Percentiles rank a stretch among this genome's conserved stretches.
Evolutionary conservation across 2,113 vertebrate genomes (phyloP).

Genomic region (Sylvilagus bachmani): DNA sequence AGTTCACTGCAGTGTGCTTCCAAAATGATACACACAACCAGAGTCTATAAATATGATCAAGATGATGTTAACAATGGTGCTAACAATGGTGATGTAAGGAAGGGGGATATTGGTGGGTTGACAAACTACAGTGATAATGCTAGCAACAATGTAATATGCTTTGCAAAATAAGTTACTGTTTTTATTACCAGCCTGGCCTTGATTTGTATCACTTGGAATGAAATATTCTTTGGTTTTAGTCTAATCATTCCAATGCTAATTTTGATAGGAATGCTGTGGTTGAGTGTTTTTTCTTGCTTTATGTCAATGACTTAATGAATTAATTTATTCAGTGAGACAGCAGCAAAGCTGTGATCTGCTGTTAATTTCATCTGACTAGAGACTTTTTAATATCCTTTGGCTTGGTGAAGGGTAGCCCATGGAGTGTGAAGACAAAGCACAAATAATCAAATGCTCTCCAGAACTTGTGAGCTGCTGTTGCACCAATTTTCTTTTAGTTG

Average conservation of each 20-base stretch:
- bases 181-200: not conserved
- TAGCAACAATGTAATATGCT: not conserved
- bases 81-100: not conserved
- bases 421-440: not conserved
- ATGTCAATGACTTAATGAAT: constrained; percentile 20
- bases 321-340: not conserved
- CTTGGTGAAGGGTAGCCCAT: not conserved
- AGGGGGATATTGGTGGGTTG: not conserved
- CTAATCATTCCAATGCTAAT: not conserved
- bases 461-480: not conserved
- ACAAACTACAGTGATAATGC: not conserved
- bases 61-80: not conserved
- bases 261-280: not conserved
- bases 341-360: not conserved
- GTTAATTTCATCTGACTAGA: not conserved
- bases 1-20: not conserved
- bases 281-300: constrained; percentile 29
- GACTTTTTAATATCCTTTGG: constrained; percentile 6
- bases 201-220: not conserved
- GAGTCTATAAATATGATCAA: not conserved
- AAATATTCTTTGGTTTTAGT: constrained; percentile 7
- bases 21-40: not conserved
- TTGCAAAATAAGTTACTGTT: not conserved
- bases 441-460: not conserved
- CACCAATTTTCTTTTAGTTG: not conserved